Evolutionary conservation across 53 echinoderm and acorn worm species (phyloP).

Genomic region (Zoroaster sp.): DNA sequence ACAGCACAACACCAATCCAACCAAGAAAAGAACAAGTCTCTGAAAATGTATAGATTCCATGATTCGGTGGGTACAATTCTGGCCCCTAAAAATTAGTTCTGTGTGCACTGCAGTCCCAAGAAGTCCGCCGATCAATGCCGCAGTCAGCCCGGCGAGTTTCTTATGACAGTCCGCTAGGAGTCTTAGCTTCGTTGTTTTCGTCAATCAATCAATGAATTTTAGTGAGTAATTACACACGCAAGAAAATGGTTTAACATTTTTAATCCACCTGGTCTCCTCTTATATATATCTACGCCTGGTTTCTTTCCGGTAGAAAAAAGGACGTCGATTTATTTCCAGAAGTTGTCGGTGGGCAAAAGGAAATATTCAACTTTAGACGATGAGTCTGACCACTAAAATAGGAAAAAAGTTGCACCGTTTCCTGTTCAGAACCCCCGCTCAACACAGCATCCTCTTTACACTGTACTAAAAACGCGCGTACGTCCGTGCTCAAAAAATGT

Average conservation of each 20-base stretch:
- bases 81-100: neutral
- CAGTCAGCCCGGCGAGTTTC: neutral
- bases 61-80: neutral
- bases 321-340: neutral
- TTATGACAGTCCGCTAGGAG: too few species aligned
- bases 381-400: neutral
- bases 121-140: neutral
- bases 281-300: neutral
- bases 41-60: constrained; percentile 22
- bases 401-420: too few species aligned
- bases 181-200: too few species aligned
- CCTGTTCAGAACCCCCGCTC: neutral
- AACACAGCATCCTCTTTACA: too few species aligned
- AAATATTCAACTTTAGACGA: neutral
- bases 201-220: too few species aligned
- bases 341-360: neutral
- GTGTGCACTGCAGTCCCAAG: too few species aligned
- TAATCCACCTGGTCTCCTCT: neutral
- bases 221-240: too few species aligned
- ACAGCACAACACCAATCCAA: constrained; percentile 18
- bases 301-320: neutral
- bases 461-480: neutral
- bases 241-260: neutral
- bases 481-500: neutral
- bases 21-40: neutral